Conservation (phyloP, 2,797 vertebrate genomes). For the Staurois parvus region DNA sequence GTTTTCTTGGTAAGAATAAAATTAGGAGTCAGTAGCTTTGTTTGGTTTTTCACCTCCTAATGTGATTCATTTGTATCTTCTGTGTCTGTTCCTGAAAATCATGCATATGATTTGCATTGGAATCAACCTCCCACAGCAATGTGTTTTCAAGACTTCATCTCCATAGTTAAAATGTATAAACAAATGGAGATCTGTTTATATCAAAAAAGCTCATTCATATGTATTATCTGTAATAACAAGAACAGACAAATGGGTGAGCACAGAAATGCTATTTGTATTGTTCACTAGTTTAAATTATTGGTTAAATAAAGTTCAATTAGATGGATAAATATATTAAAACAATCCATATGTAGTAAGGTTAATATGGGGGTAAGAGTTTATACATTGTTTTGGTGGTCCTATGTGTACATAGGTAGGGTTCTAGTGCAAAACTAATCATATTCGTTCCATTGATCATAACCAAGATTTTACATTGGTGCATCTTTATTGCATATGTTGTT, state of each 20-base stretch:
- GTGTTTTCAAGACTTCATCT: conserved; percentile 22
- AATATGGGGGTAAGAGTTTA: too few relatives aligned
- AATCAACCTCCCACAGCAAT: conserved; percentile 49
- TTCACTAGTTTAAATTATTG: too few relatives aligned
- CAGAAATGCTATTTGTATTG: not conserved
- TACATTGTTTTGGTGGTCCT: too few relatives aligned
- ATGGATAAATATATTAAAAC: too few relatives aligned
- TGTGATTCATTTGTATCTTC: conserved; percentile 39
- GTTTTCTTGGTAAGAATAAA: not conserved
- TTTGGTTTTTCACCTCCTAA: conserved; percentile 31
- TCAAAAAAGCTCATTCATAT: conserved; percentile 12
- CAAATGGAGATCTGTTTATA: conserved; percentile 13
- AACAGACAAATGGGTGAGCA: not conserved
- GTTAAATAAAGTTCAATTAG: too few relatives aligned
- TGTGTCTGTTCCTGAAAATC: conserved; percentile 41
- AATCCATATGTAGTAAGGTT: too few relatives aligned
- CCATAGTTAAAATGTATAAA: conserved; percentile 38
- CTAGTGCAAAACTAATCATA: too few relatives aligned
- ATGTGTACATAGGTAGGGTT: too few relatives aligned
- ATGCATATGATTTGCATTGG: conserved; percentile 49
- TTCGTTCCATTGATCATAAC: too few relatives aligned
- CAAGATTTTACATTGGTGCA: too few relatives aligned
- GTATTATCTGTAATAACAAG: not conserved
- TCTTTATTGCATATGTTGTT: too few relatives aligned
- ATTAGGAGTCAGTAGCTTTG: not conserved